Conservation (phyloP, 2,797 vertebrate genomes). For the Echeneis naucrates region DNA sequence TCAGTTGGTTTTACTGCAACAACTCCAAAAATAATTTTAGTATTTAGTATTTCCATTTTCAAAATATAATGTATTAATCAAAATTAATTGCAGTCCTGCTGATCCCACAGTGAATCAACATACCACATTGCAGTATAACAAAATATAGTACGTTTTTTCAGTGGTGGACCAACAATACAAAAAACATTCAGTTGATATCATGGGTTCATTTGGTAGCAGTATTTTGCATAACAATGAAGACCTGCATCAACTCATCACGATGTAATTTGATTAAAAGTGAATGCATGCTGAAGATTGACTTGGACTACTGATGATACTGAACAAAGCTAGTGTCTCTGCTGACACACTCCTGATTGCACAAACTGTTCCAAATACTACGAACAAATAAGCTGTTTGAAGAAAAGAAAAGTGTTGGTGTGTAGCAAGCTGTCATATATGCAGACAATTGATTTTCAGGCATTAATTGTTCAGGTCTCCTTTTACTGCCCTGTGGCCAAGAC, state of each 20-base stretch:
- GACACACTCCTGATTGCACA: background rate
- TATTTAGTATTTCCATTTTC: too few species aligned
- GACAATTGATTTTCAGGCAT: background rate
- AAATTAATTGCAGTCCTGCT: background rate
- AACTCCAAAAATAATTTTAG: slow-evolving; percentile 2
- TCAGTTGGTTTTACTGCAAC: background rate
- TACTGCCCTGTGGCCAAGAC: background rate
- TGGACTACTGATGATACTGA: background rate
- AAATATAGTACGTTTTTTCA: background rate
- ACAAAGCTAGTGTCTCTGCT: background rate
- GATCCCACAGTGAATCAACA: background rate
- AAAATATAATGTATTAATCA: too few species aligned
- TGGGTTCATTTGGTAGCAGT: background rate
- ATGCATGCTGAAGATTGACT: background rate
- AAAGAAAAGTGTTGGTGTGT: background rate
- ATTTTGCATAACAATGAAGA: background rate
- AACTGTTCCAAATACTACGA: background rate
- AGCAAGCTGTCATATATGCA: slow-evolving; percentile 4
- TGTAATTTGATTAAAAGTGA: background rate
- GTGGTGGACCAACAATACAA: background rate
- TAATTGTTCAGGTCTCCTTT: background rate
- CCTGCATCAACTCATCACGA: background rate
- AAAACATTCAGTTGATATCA: background rate
- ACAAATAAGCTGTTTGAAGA: slow-evolving; percentile 11
- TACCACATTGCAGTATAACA: background rate